Evolutionary conservation across 1,140 invertebrate species (phyloP), one percentile per base, ranked within the genome.

Genomic region (Laodelphax striatellus): DNA sequence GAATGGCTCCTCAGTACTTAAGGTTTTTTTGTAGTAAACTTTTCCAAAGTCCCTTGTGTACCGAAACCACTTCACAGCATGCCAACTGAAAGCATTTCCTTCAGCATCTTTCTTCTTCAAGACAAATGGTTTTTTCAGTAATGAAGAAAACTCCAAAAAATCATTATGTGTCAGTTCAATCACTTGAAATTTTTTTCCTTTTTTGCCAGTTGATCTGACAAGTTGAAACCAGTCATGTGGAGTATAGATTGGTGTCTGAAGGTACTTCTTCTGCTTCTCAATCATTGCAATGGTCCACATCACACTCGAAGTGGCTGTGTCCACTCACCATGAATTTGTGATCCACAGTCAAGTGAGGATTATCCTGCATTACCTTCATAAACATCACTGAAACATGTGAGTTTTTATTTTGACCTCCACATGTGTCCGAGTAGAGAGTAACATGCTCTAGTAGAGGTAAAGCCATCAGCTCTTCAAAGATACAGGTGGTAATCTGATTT

Each of bases 351-450:
- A 46, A 46, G 19, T 46, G 43, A 6, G 43, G 43, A 46, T 16
- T 16, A 19, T 55, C 38, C 8, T 16, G 46, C 14, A 67, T 57
- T 14, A 52, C 21, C 19, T 43, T 52, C 14, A 65, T 57, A 52
- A 67, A 68, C 67, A 69, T 68, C 19, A 61, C 58, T 43, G 58
- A 31, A 17, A 70, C 52, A 57, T 65, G 61, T 53, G 59, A 61
- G 58, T 71, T 71, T 63, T 71, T 71, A 62, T 71, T 73, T 62
- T 72, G 72, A 4, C 70, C 68, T 16, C 31, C 54, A 21, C 71
- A 72, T 14, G 59, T 65, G 57, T 73, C 70, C 53, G 66, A 72
- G 60, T 70, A 71, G 38, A 71, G 63, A 55, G 64, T 68, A 24
- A 68, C 21, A 54, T 19, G 68, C 53, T 52, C 62, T 62, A 68